Conservation (phyloP, 2,888 invertebrate genomes). For the Ctenicera cuprea region DNA sequence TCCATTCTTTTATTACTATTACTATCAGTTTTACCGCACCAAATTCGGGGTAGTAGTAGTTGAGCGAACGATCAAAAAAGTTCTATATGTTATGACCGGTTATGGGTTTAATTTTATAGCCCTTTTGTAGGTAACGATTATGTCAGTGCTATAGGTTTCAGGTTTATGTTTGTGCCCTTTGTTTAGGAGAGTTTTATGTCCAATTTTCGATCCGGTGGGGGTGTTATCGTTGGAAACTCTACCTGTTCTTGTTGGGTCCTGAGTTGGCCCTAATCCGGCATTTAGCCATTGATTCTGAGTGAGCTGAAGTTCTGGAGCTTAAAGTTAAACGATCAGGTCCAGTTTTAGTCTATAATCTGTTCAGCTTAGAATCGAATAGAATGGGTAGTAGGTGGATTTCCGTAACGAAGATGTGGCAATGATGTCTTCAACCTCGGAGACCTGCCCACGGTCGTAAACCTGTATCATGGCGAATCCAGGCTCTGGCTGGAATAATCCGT, state of each 20-base stretch:
- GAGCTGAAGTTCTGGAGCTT: constrained; percentile 41
- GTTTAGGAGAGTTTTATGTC: constrained; percentile 30
- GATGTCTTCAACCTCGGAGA: constrained; percentile 55
- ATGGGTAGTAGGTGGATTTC: constrained; percentile 48
- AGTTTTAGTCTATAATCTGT: constrained; percentile 61
- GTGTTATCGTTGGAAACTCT: constrained; percentile 15
- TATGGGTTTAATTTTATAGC: constrained; percentile 29
- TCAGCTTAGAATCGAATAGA: constrained; percentile 55
- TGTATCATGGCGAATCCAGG: constrained; percentile 56
- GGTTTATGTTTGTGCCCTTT: constrained; percentile 30
- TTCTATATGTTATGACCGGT: constrained; percentile 14
- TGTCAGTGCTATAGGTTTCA: constrained; percentile 29
- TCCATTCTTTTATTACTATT: background rate
- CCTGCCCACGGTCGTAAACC: constrained; percentile 54
- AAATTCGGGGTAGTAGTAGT: too few species aligned
- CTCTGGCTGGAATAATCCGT: constrained; percentile 68
- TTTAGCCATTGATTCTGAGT: constrained; percentile 40
- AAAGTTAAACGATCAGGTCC: constrained; percentile 56
- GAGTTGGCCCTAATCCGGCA: constrained; percentile 28
- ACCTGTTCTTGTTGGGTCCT: constrained; percentile 33
- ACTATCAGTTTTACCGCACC: background rate
- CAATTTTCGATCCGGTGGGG: constrained; percentile 31
- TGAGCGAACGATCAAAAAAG: background rate
- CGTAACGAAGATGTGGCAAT: constrained; percentile 51
- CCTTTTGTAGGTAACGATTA: constrained; percentile 36